phyloP scores from a whole-genome alignment of 2,888 invertebrate genomes.

The Busseola fusca region DNA sequence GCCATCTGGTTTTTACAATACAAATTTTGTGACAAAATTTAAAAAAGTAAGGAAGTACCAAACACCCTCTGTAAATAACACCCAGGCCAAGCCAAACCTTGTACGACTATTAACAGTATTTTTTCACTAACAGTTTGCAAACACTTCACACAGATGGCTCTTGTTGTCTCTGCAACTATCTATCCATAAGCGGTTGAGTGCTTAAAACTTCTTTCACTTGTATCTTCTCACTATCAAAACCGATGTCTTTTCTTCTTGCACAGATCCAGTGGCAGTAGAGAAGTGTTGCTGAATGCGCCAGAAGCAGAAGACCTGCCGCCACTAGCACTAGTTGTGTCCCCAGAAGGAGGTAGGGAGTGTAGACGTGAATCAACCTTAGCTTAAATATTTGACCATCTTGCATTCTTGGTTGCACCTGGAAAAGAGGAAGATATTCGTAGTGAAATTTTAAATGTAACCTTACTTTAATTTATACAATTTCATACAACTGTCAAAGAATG shows the following conservation, averaged over 20 bases:
- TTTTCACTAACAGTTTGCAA: slow-evolving; percentile 2
- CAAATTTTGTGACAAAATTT: not conserved
- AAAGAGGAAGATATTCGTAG: slow-evolving; percentile 22
- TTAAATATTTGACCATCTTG: slow-evolving; percentile 53
- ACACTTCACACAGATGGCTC: slow-evolving; percentile 34
- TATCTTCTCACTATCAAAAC: slow-evolving; percentile 15
- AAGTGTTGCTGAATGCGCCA: slow-evolving; percentile 44
- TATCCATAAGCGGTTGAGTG: slow-evolving; percentile 48
- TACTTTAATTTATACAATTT: not conserved
- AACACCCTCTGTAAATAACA: not conserved
- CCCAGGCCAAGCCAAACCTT: not conserved
- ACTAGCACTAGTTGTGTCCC: slow-evolving; percentile 52
- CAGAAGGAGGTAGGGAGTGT: slow-evolving; percentile 61
- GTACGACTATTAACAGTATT: not conserved
- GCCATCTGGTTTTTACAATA: not conserved
- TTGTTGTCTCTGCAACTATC: no score
- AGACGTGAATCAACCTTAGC: slow-evolving; percentile 63
- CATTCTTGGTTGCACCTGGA: slow-evolving; percentile 71
- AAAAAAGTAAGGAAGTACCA: not conserved
- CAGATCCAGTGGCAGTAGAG: slow-evolving; percentile 50
- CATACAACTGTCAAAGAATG: not conserved
- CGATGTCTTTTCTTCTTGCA: slow-evolving; percentile 32
- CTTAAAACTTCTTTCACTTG: slow-evolving; percentile 25
- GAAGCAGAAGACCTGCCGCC: slow-evolving; percentile 34
- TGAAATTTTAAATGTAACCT: not conserved